Evolutionary conservation across 2,113 vertebrate species (phyloP), one percentile per base, ranked within the genome.

Genomic region (Aleadryas rufinucha): DNA sequence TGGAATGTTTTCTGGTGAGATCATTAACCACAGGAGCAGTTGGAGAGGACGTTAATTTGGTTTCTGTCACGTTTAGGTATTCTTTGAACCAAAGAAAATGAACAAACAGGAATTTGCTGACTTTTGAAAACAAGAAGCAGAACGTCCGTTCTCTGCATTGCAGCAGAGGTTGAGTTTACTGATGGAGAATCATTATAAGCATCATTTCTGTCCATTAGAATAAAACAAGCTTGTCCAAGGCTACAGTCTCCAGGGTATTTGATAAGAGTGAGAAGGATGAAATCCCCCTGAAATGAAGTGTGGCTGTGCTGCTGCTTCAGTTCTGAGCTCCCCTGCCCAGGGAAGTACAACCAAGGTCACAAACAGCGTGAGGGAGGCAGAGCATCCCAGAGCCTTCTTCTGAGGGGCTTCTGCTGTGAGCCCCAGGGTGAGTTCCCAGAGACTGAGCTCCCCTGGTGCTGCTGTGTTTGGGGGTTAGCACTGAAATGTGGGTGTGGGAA

Each of bases 101-200:
- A 90, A 39, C 84, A 53, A 96, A 75, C n/a, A 69, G 94, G 89
- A 72, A 93, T 96, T 90, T 94, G 95, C 92, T 96, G 95, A 90
- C 68, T 75, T 72, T 30, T 92, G 63, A 66, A 72, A 59, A 11
- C 59, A 56, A 84, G 88, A 57, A 49, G 11, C 78, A 50, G 24
- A 74, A 33, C 0, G 3, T 90, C 44, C 2, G 0, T 68, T 81
- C 82, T 44, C 85, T 97, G 95, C 75, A 78, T 90, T 90, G 95
- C 92, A 87, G 95, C 23, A 49, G 35, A 59, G 42, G 31, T 78
- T n/a, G 64, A 14, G 54, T 88, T 88, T 61, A 31, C 50, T n/a
- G 23, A 28, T 50, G 23, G 52, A 31, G 63, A 59, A 23, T 69
- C 7, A 22, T 59, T 54, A 4, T 16, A 24, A 63, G 45, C 39